Percentiles rank a stretch among this genome's conserved stretches.
These are phyloP conservation scores for Andrena trimmerana DNA, from an alignment of 2,888 invertebrate species.

Conservation along the genomic window DNA sequence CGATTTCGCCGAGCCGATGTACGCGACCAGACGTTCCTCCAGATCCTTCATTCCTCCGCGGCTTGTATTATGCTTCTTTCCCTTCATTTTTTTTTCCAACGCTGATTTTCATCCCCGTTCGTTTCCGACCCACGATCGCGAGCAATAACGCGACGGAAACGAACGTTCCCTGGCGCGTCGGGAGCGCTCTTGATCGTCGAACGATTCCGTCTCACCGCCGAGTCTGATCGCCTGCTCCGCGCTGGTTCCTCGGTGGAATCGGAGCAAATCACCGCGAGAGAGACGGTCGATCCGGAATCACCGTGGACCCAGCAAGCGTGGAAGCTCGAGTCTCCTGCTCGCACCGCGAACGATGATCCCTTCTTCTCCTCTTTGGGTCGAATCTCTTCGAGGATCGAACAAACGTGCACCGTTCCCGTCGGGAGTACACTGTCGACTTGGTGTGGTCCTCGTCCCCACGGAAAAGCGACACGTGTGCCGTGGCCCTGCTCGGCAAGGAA, in stretches of 20 bases:
- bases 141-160: neutral
- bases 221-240: neutral
- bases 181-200: neutral
- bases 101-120: neutral
- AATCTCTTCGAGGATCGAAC: slow-evolving; percentile 13
- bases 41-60: slow-evolving; percentile 9
- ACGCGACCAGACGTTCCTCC: slow-evolving; percentile 7
- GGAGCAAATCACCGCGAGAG: neutral
- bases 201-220: neutral
- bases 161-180: neutral
- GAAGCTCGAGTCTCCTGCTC: neutral
- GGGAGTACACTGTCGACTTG: neutral
- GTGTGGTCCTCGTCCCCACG: neutral
- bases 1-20: slow-evolving; percentile 30
- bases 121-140: neutral
- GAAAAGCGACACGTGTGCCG: neutral
- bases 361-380: neutral
- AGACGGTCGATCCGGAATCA: slow-evolving; percentile 7
- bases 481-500: neutral
- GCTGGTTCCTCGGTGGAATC: neutral
- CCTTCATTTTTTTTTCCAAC: neutral
- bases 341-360: neutral
- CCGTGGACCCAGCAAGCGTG: slow-evolving; percentile 3
- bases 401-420: neutral
- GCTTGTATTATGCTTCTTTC: neutral